phyloP scores from a whole-genome alignment of 1,140 invertebrate genomes.

The Rhopalosiphum maidis region DNA sequence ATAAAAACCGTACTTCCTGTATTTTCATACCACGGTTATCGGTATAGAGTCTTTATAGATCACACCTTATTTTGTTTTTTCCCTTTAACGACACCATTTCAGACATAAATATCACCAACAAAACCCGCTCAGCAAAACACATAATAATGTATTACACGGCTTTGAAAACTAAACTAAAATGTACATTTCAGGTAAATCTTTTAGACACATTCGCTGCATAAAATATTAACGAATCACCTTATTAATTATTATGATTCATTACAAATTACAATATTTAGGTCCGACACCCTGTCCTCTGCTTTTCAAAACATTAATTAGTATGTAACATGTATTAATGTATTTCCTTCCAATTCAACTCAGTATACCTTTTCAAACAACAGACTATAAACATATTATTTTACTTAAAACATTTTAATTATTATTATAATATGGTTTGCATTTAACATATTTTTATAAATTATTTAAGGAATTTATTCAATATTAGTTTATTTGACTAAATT shows the following conservation, averaged over 20 bases:
- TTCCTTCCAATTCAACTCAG: too few relatives aligned
- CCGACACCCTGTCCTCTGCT: neutral
- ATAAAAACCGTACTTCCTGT: neutral
- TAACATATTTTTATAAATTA: neutral
- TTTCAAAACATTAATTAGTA: neutral
- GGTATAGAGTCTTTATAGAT: neutral
- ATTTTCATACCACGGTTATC: neutral
- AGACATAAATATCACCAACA: neutral
- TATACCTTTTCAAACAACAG: neutral
- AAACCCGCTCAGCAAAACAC: neutral
- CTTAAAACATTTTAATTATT: neutral
- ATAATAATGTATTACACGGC: neutral
- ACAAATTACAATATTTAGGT: neutral
- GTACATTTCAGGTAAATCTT: neutral
- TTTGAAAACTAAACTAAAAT: neutral
- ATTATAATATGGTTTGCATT: too few relatives aligned
- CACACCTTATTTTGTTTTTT: neutral
- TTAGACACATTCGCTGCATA: neutral
- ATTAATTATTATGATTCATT: constrained; percentile 8
- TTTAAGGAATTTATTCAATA: neutral
- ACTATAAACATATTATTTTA: neutral
- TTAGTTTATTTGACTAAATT: too few relatives aligned
- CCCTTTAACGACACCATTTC: neutral
- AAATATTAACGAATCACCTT: neutral
- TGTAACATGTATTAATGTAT: neutral